Evolutionary conservation across 2,113 vertebrate genomes (phyloP).

Genomic region (Pollimyrus isidori): DNA sequence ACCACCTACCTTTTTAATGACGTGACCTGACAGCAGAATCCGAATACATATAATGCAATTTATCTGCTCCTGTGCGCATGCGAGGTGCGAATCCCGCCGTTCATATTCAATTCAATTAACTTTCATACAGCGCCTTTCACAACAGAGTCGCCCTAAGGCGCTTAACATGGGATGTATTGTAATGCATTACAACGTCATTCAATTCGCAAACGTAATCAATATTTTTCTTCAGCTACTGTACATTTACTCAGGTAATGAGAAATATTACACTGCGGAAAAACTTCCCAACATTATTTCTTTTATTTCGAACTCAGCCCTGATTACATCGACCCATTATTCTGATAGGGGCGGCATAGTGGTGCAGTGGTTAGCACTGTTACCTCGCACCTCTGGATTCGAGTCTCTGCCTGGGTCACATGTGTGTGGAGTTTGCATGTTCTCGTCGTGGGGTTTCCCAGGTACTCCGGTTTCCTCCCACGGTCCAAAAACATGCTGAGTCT

Average conservation of each 20-base stretch:
- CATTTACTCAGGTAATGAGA: background rate
- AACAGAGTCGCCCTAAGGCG: background rate
- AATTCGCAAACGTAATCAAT: background rate
- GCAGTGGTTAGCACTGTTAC: too few relatives aligned
- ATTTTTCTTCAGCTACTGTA: background rate
- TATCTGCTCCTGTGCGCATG: background rate
- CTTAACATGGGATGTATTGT: background rate
- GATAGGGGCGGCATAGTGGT: too few relatives aligned
- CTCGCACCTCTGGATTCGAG: too few relatives aligned
- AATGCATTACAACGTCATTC: background rate
- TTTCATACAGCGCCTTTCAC: background rate
- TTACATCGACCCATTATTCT: background rate
- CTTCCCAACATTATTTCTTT: background rate
- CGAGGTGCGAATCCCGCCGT: background rate
- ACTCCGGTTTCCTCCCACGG: too few relatives aligned
- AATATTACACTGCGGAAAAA: background rate
- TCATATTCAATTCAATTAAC: background rate
- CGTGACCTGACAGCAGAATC: background rate
- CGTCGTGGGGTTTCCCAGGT: too few relatives aligned
- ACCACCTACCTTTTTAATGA: background rate
- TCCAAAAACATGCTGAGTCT: too few relatives aligned
- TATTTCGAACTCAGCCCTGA: background rate
- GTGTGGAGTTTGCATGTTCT: too few relatives aligned
- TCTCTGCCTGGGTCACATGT: too few relatives aligned
- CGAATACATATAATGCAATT: background rate